Conservation (phyloP, 2,113 vertebrate genomes). For the Andinoacara biseriatus region DNA sequence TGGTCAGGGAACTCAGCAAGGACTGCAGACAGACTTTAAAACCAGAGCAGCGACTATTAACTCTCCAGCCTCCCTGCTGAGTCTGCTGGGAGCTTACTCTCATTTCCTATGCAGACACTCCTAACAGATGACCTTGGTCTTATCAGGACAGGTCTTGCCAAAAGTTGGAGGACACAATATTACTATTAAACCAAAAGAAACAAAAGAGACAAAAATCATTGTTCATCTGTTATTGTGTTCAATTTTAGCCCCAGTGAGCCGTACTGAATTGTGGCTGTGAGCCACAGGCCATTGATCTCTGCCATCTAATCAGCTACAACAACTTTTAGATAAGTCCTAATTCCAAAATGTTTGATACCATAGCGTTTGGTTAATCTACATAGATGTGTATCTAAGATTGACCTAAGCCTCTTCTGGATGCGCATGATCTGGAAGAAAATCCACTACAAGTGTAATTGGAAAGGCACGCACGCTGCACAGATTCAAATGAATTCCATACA, state of each 20-base stretch:
- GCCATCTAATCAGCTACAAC: conserved; percentile 59
- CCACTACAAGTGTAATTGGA: conserved; percentile 51
- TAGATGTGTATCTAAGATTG: conserved; percentile 71
- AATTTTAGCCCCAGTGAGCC: conserved; percentile 32
- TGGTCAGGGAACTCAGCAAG: conserved; percentile 34
- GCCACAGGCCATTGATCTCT: conserved; percentile 45
- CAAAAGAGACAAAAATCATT: conserved; percentile 52
- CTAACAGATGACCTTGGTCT: conserved; percentile 79
- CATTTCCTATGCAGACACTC: conserved; percentile 75
- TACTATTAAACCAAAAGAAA: conserved; percentile 43
- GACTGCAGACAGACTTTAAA: conserved; percentile 55
- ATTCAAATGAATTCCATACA: conserved; percentile 68
- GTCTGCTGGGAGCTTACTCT: conserved; percentile 68
- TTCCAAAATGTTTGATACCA: conserved; percentile 59
- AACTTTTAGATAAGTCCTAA: conserved; percentile 61
- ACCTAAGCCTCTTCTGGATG: conserved; percentile 62
- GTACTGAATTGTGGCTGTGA: conserved; percentile 2
- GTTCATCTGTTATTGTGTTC: conserved; percentile 48
- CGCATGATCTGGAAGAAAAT: conserved; percentile 55
- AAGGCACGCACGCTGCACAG: conserved; percentile 52
- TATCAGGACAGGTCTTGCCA: conserved; percentile 65
- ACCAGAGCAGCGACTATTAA: conserved; percentile 60
- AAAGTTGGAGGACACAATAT: conserved; percentile 49
- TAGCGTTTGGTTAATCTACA: conserved; percentile 67
- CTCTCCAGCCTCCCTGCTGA: conserved; percentile 65